Evolutionary conservation across 2,888 invertebrate species (phyloP).

Genomic region (Papilio elwesi): DNA sequence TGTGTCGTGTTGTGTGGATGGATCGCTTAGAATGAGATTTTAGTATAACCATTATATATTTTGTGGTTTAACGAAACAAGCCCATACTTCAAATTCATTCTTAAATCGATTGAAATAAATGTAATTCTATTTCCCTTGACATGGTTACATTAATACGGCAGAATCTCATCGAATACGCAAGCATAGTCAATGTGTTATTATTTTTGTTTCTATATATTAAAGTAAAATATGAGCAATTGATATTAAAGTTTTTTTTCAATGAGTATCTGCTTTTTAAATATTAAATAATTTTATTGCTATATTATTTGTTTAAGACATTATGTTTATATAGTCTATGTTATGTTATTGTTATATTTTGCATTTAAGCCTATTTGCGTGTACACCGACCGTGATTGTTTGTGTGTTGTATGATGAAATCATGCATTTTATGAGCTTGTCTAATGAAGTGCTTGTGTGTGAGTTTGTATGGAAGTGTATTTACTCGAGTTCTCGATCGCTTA

Average conservation of each 20-base stretch:
- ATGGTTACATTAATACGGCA: neutral
- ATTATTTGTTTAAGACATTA: slow-evolving; percentile 32
- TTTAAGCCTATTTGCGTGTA: slow-evolving; percentile 59
- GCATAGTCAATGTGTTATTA: neutral
- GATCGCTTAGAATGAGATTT: slow-evolving; percentile 43
- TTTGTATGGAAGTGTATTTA: slow-evolving; percentile 43
- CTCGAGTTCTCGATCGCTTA: slow-evolving; percentile 54
- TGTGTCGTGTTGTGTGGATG: slow-evolving; percentile 80
- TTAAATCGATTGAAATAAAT: neutral
- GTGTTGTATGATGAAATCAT: slow-evolving; percentile 51
- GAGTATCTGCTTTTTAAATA: neutral
- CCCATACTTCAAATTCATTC: slow-evolving; percentile 7
- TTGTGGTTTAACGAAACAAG: neutral
- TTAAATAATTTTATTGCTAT: neutral
- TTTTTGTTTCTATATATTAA: neutral
- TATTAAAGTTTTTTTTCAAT: neutral
- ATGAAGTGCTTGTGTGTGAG: slow-evolving; percentile 33
- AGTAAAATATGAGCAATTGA: neutral
- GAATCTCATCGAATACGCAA: slow-evolving; percentile 10
- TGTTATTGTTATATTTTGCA: slow-evolving; percentile 69
- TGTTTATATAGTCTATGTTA: slow-evolving; percentile 57
- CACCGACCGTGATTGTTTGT: slow-evolving; percentile 46
- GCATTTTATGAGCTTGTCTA: slow-evolving; percentile 40
- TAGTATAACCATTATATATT: neutral
- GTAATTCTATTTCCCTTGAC: neutral